Percentiles rank a stretch among this genome's conserved stretches.
phyloP scores from a whole-genome alignment of 1,140 invertebrate genomes.

The Euglossa dilemma region DNA sequence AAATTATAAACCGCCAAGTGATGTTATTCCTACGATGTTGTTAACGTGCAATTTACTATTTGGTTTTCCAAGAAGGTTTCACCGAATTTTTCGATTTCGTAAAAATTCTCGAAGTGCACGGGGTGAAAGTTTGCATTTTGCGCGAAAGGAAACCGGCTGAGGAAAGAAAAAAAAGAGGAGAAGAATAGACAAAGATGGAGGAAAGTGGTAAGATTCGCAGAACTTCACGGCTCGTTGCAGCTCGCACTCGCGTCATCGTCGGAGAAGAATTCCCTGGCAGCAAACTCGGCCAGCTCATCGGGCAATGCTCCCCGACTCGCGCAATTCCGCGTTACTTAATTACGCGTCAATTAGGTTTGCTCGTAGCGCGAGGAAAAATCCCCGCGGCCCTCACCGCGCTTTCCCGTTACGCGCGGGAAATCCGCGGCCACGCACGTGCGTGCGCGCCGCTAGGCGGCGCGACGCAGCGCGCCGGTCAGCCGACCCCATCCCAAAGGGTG shows the following conservation, averaged over 20 bases:
- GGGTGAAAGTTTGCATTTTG: too few relatives aligned
- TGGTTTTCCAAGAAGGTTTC: too few relatives aligned
- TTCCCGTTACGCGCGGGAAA: conserved; percentile 60
- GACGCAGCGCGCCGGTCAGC: background rate
- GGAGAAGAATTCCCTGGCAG: background rate
- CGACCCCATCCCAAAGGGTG: conserved; percentile 60
- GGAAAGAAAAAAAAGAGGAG: background rate
- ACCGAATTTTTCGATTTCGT: too few relatives aligned
- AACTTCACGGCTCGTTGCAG: background rate
- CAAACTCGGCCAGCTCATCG: conserved; percentile 26
- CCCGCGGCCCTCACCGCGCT: conserved; percentile 25
- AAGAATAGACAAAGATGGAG: background rate
- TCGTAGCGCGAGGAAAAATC: conserved; percentile 15
- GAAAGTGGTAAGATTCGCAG: background rate
- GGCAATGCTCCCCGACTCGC: conserved; percentile 11
- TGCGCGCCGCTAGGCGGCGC: conserved; percentile 46
- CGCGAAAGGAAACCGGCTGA: background rate
- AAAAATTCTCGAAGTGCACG: too few relatives aligned
- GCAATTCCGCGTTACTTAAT: conserved; percentile 47
- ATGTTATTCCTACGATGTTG: too few relatives aligned
- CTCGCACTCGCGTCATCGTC: background rate
- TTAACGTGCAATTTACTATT: too few relatives aligned
- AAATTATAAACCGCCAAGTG: too few relatives aligned
- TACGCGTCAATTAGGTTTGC: conserved; percentile 40
- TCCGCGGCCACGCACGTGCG: conserved; percentile 30